These are phyloP conservation scores for Mesopsocus fuscifrons DNA, from an alignment of 2,888 invertebrate genomes.

Conservation along the genomic window DNA sequence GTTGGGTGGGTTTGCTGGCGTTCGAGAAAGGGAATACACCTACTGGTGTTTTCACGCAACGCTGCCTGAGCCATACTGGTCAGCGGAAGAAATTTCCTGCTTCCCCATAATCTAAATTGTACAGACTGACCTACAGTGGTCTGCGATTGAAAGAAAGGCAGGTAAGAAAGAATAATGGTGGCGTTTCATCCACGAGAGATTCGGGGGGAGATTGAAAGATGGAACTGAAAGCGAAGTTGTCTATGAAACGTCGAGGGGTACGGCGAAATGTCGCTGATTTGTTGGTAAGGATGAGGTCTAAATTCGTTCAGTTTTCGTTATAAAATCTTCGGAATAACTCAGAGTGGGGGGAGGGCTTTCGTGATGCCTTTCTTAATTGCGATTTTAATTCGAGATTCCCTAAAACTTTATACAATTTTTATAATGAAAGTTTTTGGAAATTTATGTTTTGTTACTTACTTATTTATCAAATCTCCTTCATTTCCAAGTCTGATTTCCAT, in stretches of 20 bases:
- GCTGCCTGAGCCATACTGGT: no score
- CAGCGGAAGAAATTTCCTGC: no score
- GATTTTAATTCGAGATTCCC: slow-evolving; percentile 10
- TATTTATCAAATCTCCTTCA: slow-evolving; percentile 9
- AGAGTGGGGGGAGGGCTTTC: slow-evolving; percentile 3
- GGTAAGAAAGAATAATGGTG: no score
- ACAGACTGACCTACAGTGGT: no score
- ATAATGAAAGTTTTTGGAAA: slow-evolving; percentile 10
- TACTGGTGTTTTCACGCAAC: no score
- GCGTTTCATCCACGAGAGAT: no score
- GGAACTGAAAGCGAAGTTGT: no score
- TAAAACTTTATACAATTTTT: slow-evolving; percentile 9
- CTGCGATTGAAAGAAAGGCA: no score
- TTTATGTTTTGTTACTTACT: slow-evolving; percentile 9
- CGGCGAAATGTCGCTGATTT: slow-evolving; percentile 4
- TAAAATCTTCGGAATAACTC: slow-evolving; percentile 9
- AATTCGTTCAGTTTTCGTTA: slow-evolving; percentile 10
- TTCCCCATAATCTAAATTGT: no score
- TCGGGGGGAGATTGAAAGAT: no score
- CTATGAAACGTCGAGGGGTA: background rate
- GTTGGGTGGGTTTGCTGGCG: no score
- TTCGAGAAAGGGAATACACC: no score
- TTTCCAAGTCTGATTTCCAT: slow-evolving; percentile 8
- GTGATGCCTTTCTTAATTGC: slow-evolving; percentile 10
- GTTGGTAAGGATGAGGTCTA: slow-evolving; percentile 9